Conservation (phyloP, 1,140 invertebrate species). For the Dendrolimus kikuchii region DNA sequence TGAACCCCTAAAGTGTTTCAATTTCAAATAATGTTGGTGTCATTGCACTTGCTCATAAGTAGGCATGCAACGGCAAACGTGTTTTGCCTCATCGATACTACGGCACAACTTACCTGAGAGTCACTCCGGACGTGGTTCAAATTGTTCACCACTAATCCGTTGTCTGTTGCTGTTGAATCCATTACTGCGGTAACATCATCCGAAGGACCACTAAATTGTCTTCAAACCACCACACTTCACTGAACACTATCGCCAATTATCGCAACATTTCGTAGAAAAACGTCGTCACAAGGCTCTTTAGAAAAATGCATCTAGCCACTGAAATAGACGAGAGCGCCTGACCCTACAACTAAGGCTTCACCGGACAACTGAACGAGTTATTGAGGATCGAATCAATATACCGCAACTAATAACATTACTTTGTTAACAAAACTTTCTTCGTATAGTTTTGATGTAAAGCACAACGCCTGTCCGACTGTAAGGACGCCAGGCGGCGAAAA, state of each 20-base stretch:
- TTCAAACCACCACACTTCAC: conserved; percentile 24
- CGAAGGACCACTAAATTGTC: conserved; percentile 14
- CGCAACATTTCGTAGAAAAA: conserved; percentile 11
- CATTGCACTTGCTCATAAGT: conserved; percentile 60
- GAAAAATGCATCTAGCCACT: conserved; percentile 28
- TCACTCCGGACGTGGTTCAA: conserved; percentile 66
- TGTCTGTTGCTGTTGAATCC: conserved; percentile 63
- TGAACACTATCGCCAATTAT: conserved; percentile 7
- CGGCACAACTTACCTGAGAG: conserved; percentile 57
- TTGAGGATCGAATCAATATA: conserved; percentile 30
- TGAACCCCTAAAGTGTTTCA: conserved; percentile 21
- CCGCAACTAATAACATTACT: conserved; percentile 34
- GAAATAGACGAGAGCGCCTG: conserved; percentile 22
- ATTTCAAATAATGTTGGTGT: conserved; percentile 28
- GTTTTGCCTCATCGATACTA: conserved; percentile 51
- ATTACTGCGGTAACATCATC: conserved; percentile 53
- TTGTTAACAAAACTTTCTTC: conserved; percentile 10
- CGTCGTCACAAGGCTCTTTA: conserved; percentile 17
- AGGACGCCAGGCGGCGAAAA: conserved; percentile 68
- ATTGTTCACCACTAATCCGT: conserved; percentile 66
- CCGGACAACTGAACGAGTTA: conserved; percentile 36
- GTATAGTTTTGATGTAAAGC: neutral
- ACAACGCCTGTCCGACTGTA: conserved; percentile 37
- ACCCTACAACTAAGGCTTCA: conserved; percentile 35
- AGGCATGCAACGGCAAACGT: conserved; percentile 56